Evolutionary conservation across 2,113 vertebrate genomes (phyloP).

Genomic region (Pteropus alecto): DNA sequence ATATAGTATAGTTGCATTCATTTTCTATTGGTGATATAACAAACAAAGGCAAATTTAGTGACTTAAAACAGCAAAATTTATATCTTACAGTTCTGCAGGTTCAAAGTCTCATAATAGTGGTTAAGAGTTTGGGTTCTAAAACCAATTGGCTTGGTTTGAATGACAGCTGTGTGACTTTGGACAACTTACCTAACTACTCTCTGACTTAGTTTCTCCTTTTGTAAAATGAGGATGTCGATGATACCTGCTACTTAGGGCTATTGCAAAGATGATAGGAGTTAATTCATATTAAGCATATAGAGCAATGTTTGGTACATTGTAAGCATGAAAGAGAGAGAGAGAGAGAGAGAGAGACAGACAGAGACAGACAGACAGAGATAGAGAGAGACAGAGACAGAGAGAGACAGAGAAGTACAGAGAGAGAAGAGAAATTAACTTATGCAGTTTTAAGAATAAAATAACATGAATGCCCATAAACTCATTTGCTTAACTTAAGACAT

Average conservation of each 20-base stretch:
- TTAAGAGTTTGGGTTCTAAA: not conserved
- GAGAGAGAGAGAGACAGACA: too few relatives aligned
- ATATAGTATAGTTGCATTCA: not conserved
- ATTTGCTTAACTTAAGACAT: not conserved
- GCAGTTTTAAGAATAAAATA: not conserved
- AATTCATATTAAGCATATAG: not conserved
- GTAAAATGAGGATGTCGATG: not conserved
- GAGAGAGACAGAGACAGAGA: too few relatives aligned
- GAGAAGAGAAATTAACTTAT: not conserved
- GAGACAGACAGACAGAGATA: too few relatives aligned
- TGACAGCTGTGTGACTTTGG: not conserved
- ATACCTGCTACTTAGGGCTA: not conserved
- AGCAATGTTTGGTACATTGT: not conserved
- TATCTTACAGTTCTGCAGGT: not conserved
- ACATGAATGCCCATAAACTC: not conserved
- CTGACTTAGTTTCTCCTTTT: not conserved
- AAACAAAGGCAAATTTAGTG: not conserved
- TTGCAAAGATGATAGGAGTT: not conserved
- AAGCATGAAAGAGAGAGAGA: not conserved
- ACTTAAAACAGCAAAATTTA: not conserved
- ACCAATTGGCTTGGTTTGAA: not conserved
- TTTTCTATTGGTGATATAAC: not conserved
- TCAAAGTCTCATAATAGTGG: not conserved
- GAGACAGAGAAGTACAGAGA: too few relatives aligned
- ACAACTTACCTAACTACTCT: not conserved